Evolutionary conservation across 2,888 invertebrate genomes (phyloP).

Genomic region (Ormyrus nitidulus): DNA sequence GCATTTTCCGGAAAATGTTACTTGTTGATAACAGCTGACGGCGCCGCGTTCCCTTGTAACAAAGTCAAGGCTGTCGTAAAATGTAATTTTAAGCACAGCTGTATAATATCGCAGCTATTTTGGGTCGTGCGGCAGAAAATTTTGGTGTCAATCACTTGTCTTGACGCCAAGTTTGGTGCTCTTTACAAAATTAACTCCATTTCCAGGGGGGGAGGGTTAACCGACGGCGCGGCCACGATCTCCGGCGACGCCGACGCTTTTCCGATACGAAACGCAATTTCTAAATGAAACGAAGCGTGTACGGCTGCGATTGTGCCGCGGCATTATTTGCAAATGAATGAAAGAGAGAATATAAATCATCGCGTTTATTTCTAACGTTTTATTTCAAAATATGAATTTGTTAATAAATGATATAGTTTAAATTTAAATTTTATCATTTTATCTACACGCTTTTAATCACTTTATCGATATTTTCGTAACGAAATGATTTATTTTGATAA

Average conservation of each 20-base stretch:
- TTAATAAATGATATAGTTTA: background rate
- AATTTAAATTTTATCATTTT: slow-evolving; percentile 6
- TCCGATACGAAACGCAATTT: slow-evolving; percentile 54
- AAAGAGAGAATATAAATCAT: background rate
- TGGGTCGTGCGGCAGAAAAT: slow-evolving; percentile 24
- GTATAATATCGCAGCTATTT: slow-evolving; percentile 35
- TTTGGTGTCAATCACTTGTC: slow-evolving; percentile 51
- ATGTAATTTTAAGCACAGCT: slow-evolving; percentile 38
- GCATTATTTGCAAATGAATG: slow-evolving; percentile 26
- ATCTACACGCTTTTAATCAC: slow-evolving; percentile 2
- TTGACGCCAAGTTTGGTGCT: slow-evolving; percentile 36
- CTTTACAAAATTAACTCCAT: slow-evolving; percentile 56
- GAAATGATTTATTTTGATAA: no score
- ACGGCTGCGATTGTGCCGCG: slow-evolving; percentile 8
- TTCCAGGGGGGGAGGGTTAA: slow-evolving; percentile 16
- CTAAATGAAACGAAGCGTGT: slow-evolving; percentile 51
- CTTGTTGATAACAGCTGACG: slow-evolving; percentile 19
- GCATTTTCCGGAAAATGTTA: background rate
- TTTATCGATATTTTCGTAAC: background rate
- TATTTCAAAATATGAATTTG: background rate
- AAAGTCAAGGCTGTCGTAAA: slow-evolving; percentile 31
- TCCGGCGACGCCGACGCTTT: slow-evolving; percentile 48
- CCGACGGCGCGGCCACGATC: slow-evolving; percentile 16
- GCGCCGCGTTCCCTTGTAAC: background rate
- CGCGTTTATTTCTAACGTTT: background rate